Conservation (phyloP, 2,888 invertebrate species). For the Machimus atricapillus region DNA sequence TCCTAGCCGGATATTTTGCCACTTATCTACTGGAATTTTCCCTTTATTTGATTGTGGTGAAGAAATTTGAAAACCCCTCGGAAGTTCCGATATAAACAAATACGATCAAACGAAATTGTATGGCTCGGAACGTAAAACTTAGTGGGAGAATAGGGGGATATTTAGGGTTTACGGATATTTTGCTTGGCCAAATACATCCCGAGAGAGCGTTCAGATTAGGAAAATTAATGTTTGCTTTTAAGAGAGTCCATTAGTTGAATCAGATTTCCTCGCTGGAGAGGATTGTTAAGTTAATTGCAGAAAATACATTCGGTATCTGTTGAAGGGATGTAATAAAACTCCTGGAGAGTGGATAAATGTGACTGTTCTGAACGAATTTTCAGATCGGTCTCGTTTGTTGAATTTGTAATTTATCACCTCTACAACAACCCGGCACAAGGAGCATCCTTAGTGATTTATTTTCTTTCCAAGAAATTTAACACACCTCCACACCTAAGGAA, state of each 20-base stretch:
- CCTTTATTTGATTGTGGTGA: neutral
- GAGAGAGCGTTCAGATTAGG: neutral
- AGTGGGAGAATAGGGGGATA: neutral
- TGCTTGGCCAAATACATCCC: neutral
- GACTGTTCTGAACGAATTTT: neutral
- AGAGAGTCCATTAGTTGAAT: neutral
- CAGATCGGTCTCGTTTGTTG: neutral
- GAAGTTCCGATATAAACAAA: neutral
- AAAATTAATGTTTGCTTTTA: slow-evolving; percentile 17
- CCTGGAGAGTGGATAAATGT: neutral
- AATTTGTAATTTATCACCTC: neutral
- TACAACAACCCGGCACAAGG: neutral
- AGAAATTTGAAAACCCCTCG: neutral
- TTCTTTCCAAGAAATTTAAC: neutral
- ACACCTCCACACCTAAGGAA: neutral
- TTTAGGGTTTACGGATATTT: slow-evolving; percentile 3
- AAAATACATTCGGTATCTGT: neutral
- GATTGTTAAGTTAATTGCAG: slow-evolving; percentile 27
- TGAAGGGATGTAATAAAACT: neutral
- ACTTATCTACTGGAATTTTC: neutral
- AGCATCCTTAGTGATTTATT: neutral
- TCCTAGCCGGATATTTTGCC: neutral
- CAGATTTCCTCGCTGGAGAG: neutral
- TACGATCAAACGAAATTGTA: neutral
- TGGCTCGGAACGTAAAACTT: neutral